These are phyloP conservation scores for Calephelis virginiensis DNA, from an alignment of 1,140 invertebrate species.

Conservation along the genomic window DNA sequence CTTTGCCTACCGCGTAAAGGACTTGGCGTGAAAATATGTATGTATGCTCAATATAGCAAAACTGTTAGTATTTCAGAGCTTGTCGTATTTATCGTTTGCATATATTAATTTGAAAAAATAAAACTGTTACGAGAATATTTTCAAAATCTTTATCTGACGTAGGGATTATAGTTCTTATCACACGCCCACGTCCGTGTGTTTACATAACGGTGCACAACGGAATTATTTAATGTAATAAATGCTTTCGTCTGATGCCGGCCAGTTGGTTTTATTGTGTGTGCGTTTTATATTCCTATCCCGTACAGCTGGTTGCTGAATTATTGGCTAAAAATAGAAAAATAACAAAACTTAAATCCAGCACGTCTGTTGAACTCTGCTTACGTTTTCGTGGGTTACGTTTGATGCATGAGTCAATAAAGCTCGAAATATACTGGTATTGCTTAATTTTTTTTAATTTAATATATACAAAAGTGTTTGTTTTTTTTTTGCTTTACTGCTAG, in stretches of 20 bases:
- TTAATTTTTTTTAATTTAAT: not conserved
- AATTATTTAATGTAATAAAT: conserved; percentile 74
- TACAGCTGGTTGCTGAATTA: conserved; percentile 74
- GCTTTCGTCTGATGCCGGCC: conserved; percentile 50
- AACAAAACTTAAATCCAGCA: conserved; percentile 52
- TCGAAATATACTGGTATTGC: not conserved
- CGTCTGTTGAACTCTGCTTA: conserved; percentile 33
- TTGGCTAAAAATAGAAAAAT: conserved; percentile 66
- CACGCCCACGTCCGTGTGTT: conserved; percentile 60
- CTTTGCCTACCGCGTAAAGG: no score
- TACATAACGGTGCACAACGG: conserved; percentile 60
- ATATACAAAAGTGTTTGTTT: not conserved
- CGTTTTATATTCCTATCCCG: conserved; percentile 57
- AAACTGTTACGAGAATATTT: not conserved
- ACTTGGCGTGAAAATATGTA: no score
- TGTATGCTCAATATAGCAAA: no score
- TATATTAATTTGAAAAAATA: no score
- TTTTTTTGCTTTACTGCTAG: not conserved
- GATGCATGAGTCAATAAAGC: conserved; percentile 3
- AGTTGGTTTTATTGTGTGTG: conserved; percentile 66
- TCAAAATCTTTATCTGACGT: conserved; percentile 3
- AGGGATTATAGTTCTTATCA: conserved; percentile 40
- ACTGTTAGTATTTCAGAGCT: no score
- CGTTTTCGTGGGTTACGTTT: conserved; percentile 44
- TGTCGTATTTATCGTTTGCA: no score